phyloP scores from a whole-genome alignment of 2,888 invertebrate species.

The Cybosia mesomella region DNA sequence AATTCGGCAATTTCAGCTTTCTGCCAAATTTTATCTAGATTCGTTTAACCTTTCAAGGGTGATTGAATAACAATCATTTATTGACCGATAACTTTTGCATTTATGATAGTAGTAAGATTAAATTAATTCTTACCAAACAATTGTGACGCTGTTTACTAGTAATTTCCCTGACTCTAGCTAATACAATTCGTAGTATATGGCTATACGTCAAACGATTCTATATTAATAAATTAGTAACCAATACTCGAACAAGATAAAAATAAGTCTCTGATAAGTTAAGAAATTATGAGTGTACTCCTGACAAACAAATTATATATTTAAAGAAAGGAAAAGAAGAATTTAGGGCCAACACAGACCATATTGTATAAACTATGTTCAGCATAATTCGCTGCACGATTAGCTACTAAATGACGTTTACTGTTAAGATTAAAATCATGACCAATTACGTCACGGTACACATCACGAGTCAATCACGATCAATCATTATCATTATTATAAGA shows the following conservation, averaged over 20 bases:
- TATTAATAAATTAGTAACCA: not conserved
- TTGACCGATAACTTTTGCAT: not conserved
- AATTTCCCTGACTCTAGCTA: not conserved
- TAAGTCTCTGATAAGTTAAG: not conserved
- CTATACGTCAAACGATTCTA: not conserved
- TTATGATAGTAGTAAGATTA: not conserved
- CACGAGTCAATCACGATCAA: not conserved
- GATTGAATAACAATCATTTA: too few species aligned
- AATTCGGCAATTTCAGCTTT: too few species aligned
- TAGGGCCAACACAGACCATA: not conserved
- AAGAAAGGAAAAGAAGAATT: not conserved
- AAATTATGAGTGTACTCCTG: not conserved
- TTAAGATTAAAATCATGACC: not conserved
- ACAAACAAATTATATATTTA: not conserved
- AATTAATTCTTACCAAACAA: not conserved
- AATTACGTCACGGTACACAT: not conserved
- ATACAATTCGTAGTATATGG: not conserved
- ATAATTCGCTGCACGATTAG: not conserved
- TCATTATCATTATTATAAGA: not conserved
- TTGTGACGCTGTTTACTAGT: not conserved
- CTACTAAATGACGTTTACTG: not conserved
- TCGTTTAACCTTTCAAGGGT: too few species aligned
- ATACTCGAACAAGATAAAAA: not conserved
- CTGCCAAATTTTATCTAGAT: too few species aligned
- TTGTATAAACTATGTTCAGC: not conserved